These are phyloP conservation scores for Noctua janthina DNA, from an alignment of 2,888 invertebrate genomes.

Conservation along the genomic window DNA sequence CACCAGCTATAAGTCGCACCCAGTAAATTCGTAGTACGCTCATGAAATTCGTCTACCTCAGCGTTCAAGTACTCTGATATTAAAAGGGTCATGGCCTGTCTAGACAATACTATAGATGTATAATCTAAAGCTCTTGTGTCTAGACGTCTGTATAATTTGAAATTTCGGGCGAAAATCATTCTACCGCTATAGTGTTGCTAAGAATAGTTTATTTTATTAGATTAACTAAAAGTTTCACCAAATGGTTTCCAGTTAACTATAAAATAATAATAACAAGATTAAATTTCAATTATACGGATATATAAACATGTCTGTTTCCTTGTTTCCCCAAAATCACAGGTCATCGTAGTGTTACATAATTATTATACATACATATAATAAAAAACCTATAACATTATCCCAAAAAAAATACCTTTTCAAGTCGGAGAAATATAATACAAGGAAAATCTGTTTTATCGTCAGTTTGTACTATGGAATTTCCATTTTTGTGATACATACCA, in stretches of 20 bases:
- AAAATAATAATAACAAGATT: slow-evolving; percentile 2
- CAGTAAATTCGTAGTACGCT: slow-evolving; percentile 48
- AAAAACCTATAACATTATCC: not conserved
- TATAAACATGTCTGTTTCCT: slow-evolving; percentile 2
- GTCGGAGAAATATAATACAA: slow-evolving; percentile 36
- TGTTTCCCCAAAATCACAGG: slow-evolving; percentile 1
- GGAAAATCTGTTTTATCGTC: slow-evolving; percentile 41
- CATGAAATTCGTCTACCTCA: slow-evolving; percentile 59
- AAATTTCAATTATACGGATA: not conserved
- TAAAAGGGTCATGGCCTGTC: slow-evolving; percentile 85
- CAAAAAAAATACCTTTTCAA: not conserved
- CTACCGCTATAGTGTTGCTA: not conserved
- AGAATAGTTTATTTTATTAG: not conserved
- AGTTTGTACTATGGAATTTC: slow-evolving; percentile 46
- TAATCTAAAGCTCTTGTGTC: slow-evolving; percentile 75
- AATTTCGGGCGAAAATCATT: slow-evolving; percentile 47
- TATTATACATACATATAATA: not conserved
- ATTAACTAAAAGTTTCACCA: not conserved
- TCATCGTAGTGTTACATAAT: not conserved
- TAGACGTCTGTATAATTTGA: slow-evolving; percentile 78
- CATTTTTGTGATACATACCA: slow-evolving; percentile 28
- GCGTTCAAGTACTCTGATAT: slow-evolving; percentile 63
- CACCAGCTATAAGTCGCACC: slow-evolving; percentile 38
- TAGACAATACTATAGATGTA: slow-evolving; percentile 81
- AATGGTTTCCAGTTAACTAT: slow-evolving; percentile 1